These are phyloP conservation scores for Fregata magnificens DNA, from an alignment of 2,113 vertebrate species.

Conservation along the genomic window DNA sequence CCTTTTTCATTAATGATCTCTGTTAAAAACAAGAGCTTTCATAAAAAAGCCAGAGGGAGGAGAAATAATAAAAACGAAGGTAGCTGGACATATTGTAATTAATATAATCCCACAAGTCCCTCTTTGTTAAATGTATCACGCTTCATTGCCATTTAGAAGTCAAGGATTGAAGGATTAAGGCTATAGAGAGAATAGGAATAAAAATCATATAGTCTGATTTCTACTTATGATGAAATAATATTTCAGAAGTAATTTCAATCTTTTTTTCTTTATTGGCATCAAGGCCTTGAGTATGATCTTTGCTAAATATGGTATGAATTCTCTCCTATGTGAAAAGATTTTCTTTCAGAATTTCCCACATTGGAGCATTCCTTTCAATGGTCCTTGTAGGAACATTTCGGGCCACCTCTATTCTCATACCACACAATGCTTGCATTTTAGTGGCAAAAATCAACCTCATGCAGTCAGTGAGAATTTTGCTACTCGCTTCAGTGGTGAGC, in stretches of 20 bases:
- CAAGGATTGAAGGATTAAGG: not conserved
- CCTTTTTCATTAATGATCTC: not conserved
- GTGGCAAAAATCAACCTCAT: not conserved
- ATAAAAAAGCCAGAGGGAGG: not conserved
- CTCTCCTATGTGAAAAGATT: not conserved
- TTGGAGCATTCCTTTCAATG: not conserved
- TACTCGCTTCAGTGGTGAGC: not conserved
- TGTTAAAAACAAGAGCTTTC: not conserved
- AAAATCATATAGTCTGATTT: not conserved
- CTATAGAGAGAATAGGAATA: not conserved
- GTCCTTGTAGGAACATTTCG: not conserved
- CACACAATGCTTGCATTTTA: not conserved
- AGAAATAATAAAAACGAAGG: not conserved
- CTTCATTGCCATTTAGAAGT: conserved; percentile 1
- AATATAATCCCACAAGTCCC: not conserved
- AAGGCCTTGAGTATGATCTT: not conserved
- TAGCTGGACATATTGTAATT: not conserved
- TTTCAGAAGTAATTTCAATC: not conserved
- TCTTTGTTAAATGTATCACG: not conserved
- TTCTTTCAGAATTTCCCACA: not conserved
- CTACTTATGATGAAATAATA: conserved; percentile 8
- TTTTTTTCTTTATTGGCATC: not conserved
- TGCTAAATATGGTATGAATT: not conserved
- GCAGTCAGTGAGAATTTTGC: not conserved
- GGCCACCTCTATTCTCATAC: not conserved